phyloP scores from a whole-genome alignment of 2,113 vertebrate species.

The Spilogale gracilis region DNA sequence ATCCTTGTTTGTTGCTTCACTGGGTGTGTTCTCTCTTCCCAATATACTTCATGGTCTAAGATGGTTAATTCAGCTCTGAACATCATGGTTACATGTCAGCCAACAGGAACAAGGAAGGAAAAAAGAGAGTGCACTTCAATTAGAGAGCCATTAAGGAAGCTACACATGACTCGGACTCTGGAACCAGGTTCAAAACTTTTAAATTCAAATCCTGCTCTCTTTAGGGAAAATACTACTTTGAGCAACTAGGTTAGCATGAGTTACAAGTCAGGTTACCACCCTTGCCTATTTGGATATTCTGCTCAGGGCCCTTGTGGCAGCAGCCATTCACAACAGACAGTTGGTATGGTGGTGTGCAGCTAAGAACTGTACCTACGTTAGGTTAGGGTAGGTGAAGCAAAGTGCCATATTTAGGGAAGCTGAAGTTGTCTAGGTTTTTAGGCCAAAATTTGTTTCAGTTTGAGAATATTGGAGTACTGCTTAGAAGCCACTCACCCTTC shows the following conservation, averaged over 20 bases:
- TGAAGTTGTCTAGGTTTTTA: not conserved
- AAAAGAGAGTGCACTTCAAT: not conserved
- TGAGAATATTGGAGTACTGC: not conserved
- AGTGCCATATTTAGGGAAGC: not conserved
- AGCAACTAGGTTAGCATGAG: not conserved
- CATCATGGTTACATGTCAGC: not conserved
- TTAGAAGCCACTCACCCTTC: not conserved
- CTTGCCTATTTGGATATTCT: not conserved
- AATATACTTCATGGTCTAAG: not conserved
- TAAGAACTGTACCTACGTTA: not conserved
- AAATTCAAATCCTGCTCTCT: not conserved
- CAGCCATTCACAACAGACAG: not conserved
- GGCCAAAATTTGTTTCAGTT: not conserved
- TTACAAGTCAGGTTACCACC: not conserved
- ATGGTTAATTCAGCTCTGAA: not conserved
- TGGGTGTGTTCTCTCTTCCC: not conserved
- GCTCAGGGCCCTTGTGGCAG: not conserved
- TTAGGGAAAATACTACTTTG: not conserved
- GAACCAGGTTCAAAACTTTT: not conserved
- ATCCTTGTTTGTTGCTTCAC: not conserved
- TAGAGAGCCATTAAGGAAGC: not conserved
- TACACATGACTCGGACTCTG: not conserved
- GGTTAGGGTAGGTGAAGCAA: not conserved
- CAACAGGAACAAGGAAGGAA: not conserved
- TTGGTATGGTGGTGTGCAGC: not conserved